Base-by-base conservation (phyloP, 2,797 vertebrate genomes). In the Brotogeris chrysoptera region DNA sequence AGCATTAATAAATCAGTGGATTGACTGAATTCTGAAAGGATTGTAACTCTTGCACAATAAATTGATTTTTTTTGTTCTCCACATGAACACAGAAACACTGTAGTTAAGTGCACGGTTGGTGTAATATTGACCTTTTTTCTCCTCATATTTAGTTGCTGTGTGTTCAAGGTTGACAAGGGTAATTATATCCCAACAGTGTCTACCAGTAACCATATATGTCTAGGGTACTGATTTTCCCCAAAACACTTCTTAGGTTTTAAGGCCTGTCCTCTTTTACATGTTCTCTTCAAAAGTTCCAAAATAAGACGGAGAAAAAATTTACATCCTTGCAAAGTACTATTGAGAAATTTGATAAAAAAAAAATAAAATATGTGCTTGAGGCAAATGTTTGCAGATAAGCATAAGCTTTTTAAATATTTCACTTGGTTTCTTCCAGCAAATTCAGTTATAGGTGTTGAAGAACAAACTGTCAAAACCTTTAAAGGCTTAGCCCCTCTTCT, bases 61-160 rank as follows among this genome's bases (percentile, higher is more conserved):
- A 94, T 95, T 95, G 81, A 88, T 96, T 91, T 97, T 95, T 97
- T 97, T 59, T 89, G 66, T 97, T 95, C 91, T 88, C 72, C 77
- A 50, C 36, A 38, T 61, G 78, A 97, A 85, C 91, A 52, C 70
- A 96, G 77, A 94, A 86, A 92, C 57, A 88, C 91, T 71, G 78
- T 82, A 94, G 60, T 96, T 96, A 95, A 82, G 90, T 96, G 64
- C 83, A 93, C 93, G 88, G 93, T 86, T 96, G 89, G 95, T 88
- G 77, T 64, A 73, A 91, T 97, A 97, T 96, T 96, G 96, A 97
- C 96, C 95, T 41, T 60, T 98, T 96, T 97, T 97, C 55, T 95
- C 76, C 79, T 94, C 27, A 86, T 97, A 92, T 96, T 97, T 97
- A 94, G 96, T 97, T 84, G 93, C 73, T 94, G 66, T 82, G 74